phyloP scores from a whole-genome alignment of 2,113 vertebrate genomes.

The Neomonachus schauinslandi region DNA sequence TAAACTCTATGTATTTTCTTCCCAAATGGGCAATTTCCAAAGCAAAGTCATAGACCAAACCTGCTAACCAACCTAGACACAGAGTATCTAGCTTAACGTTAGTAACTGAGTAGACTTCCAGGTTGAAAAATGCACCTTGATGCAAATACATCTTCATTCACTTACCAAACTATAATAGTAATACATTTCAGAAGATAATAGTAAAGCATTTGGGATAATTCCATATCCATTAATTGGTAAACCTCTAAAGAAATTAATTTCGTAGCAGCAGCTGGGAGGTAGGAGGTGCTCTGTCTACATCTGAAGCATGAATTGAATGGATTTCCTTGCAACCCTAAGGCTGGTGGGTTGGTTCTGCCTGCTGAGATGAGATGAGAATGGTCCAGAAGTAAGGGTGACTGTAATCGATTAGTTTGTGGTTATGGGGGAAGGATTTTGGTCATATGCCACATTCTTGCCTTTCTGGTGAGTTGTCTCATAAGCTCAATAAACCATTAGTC shows the following conservation, averaged over 20 bases:
- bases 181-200: neutral
- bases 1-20: neutral
- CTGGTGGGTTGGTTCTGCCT: neutral
- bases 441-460: neutral
- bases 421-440: neutral
- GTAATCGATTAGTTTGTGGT: neutral
- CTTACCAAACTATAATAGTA: neutral
- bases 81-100: neutral
- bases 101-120: neutral
- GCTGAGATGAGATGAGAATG: neutral
- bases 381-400: neutral
- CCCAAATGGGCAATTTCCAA: neutral
- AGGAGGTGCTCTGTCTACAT: neutral
- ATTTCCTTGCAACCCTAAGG: no score
- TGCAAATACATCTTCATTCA: neutral
- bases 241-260: neutral
- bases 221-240: no score
- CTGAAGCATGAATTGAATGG: accelerated
- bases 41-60: neutral
- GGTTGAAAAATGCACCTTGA: neutral
- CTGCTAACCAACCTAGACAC: no score
- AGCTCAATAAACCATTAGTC: accelerated
- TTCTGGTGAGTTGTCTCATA: accelerated
- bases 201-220: neutral
- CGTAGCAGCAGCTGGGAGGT: neutral